These are phyloP conservation scores for Gallinago jamesoni DNA, from an alignment of 2,113 vertebrate species.

Conservation along the genomic window DNA sequence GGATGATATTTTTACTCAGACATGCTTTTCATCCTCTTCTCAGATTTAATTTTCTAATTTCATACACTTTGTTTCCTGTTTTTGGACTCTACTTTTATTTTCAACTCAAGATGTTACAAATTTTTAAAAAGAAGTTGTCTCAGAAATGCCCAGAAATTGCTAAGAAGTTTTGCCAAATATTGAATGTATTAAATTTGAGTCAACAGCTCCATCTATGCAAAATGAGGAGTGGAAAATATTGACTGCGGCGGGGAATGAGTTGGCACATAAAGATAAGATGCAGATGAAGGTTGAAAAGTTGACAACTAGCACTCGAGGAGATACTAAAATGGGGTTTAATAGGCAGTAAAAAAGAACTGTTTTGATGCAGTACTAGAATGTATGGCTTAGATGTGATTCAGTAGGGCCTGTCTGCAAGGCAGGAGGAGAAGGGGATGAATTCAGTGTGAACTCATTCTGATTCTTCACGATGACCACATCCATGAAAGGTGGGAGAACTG, in stretches of 20 bases:
- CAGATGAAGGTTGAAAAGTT: neutral
- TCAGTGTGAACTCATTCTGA: neutral
- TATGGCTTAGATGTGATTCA: neutral
- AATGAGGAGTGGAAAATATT: neutral
- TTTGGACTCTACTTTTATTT: constrained; percentile 14
- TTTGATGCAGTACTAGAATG: rapidly evolving
- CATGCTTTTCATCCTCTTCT: neutral
- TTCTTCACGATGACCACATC: neutral
- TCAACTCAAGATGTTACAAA: neutral
- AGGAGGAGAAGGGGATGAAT: neutral
- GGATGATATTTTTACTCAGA: neutral
- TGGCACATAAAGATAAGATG: neutral
- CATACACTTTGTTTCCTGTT: neutral
- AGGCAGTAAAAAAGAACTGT: neutral
- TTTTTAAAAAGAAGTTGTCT: neutral
- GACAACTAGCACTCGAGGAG: neutral
- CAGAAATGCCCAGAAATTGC: neutral
- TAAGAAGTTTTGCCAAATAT: neutral
- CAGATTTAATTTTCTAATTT: neutral
- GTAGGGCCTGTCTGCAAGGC: neutral
- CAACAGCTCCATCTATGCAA: constrained; percentile 2
- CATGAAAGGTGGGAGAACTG: neutral
- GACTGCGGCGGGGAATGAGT: neutral
- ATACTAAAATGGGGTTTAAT: neutral
- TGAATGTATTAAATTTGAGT: neutral